These are phyloP conservation scores for Monopterus albus DNA, from an alignment of 2,113 vertebrate species.

Conservation along the genomic window DNA sequence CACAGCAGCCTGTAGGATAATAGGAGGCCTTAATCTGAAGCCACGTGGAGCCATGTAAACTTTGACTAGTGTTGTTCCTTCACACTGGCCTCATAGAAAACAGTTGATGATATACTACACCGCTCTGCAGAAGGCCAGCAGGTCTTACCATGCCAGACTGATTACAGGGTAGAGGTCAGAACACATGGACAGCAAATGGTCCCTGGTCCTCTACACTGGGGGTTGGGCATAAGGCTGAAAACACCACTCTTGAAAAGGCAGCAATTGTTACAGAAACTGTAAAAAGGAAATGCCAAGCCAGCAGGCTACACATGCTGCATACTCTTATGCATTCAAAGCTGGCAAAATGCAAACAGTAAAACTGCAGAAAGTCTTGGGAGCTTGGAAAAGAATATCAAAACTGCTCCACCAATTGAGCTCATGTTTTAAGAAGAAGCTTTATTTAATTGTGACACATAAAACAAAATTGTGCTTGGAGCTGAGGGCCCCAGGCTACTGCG, in stretches of 20 bases:
- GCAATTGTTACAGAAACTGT: slow-evolving; percentile 49
- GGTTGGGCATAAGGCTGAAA: slow-evolving; percentile 56
- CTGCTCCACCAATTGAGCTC: slow-evolving; percentile 15
- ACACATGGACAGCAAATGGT: slow-evolving; percentile 79
- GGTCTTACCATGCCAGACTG: slow-evolving; percentile 74
- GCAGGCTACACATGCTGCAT: slow-evolving; percentile 38
- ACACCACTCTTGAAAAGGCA: slow-evolving; percentile 41
- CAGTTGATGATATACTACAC: slow-evolving; percentile 74
- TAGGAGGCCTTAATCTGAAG: slow-evolving; percentile 74
- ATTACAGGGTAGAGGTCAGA: slow-evolving; percentile 77
- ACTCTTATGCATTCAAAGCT: slow-evolving; percentile 8
- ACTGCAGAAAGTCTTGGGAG: not conserved
- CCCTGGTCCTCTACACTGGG: slow-evolving; percentile 54
- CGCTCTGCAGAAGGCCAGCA: slow-evolving; percentile 60
- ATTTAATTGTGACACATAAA: too few species aligned
- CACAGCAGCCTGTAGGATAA: slow-evolving; percentile 71
- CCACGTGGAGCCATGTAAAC: slow-evolving; percentile 74
- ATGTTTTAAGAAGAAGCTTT: too few species aligned
- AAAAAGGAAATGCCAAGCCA: slow-evolving; percentile 47
- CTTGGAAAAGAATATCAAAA: slow-evolving; percentile 16
- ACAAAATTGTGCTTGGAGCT: too few species aligned
- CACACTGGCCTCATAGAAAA: slow-evolving; percentile 64
- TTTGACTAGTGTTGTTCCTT: slow-evolving; percentile 60
- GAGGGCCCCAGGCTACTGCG: too few species aligned
- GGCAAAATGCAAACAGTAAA: slow-evolving; percentile 43